Evolutionary conservation across 1,140 invertebrate species (phyloP), one percentile per base, ranked within the genome.

Genomic region (Heliconius melpomene): DNA sequence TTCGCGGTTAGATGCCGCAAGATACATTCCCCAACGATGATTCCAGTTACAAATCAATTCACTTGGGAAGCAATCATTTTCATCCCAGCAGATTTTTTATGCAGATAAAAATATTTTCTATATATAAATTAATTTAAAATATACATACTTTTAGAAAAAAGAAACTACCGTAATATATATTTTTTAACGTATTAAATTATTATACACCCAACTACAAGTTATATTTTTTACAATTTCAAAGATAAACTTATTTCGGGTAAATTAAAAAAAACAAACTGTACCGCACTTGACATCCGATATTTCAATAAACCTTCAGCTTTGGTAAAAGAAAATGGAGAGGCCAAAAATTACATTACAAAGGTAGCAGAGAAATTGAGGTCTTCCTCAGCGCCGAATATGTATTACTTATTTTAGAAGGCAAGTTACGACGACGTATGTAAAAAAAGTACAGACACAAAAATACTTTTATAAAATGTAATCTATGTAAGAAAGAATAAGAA

Each of bases 271-370:
- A 90, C 90, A 87, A 91, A 88, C 83, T 89, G 87, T 81, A 90
- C 86, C 90, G 87, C 86, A 90, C 88, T 92, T 90, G 87, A 93
- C 89, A 93, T 92, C 86, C 88, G 89, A 93, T 91, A 92, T 91
- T 94, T 91, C 90, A 90, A 93, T 92, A 92, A 90, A 87, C 83
- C 88, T 88, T 87, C 89, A 86, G 84, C 89, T 93, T 90, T 86
- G 82, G 86, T 86, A 74, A 86, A 86, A 89, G 88, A 91, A 91
- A 92, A 91, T 89, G 87, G 89, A 91, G 85, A 89, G 85, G 85
- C 85, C 86, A 92, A 89, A 94, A 94, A 93, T 94, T 92, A 93
- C 90, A 93, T 94, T 93, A 93, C 85, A 85, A 86, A 90, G 91
- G 90, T 88, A 86, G 78, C 84, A 85, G 72, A 91, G 85, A 90